Evolutionary conservation across 2,113 vertebrate species (phyloP), one percentile per base, ranked within the genome.

Genomic region (Syrrhaptes paradoxus): DNA sequence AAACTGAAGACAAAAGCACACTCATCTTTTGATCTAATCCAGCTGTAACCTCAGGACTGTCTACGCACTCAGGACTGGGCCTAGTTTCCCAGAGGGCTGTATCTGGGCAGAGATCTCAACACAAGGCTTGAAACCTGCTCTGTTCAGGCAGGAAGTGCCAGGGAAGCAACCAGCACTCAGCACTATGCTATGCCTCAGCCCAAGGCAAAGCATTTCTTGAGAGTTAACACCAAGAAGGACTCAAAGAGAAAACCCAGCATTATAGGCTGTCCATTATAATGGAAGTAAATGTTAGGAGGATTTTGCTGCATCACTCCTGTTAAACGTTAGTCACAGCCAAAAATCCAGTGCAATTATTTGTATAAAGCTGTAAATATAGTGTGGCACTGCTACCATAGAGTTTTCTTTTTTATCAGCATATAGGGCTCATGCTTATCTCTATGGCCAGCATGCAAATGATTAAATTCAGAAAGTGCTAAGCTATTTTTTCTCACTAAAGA

Each of bases 391-490:
- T 76, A 20, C 36, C 46, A 32, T 62, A 38, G 54, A 58, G 46
- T 26, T 72, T 83, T 70, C 49, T 89, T 95, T 87, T 66, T 46
- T 82, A 22, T 18, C 15, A 8, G 59, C 67, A 46, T 13, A 11
- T 2, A 79, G 49, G 48, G n/a, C n/a, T 92, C 26, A 2, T 29
- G 81, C 87, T 94, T 97, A 95, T 95, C 93, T 95, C 82, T 49
- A 12, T 26, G 45, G 66, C 89, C 63, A 87, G 67, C 18, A 2
- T 29, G 85, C 38, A 43, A 68, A 49, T 13, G 19, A 73, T 87
- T 93, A 79, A 72, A 92, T 87, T 85, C 89, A 81, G 74, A 38
- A 95, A 89, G 52, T n/a, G 21, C 61, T 88, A 66, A 88, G 83
- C 72, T 87, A 52, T 89, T 92, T 95, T 94, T 74, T 87, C 62